These are phyloP conservation scores for Penaeus chinensis DNA, from an alignment of 1,140 invertebrate species.

Conservation along the genomic window DNA sequence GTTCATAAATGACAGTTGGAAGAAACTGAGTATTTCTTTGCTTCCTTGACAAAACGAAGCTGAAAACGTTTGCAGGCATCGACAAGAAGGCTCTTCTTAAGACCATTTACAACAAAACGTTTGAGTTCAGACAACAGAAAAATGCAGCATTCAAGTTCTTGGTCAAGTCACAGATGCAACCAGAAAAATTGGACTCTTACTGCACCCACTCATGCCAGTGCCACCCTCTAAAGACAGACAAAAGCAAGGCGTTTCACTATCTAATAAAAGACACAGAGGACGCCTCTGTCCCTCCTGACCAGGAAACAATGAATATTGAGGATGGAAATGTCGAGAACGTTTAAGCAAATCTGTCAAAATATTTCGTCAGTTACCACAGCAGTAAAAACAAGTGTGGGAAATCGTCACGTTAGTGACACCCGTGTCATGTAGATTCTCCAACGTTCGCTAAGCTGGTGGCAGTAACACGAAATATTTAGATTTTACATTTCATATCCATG, in stretches of 20 bases:
- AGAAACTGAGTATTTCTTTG: slow-evolving; percentile 2
- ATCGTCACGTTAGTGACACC: too few relatives aligned
- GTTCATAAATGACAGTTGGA: slow-evolving; percentile 28
- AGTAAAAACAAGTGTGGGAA: too few relatives aligned
- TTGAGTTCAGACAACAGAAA: not conserved
- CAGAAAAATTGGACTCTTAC: not conserved
- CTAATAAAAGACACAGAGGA: slow-evolving; percentile 23
- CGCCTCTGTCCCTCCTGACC: slow-evolving; percentile 1
- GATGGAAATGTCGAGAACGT: not conserved
- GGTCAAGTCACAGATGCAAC: slow-evolving; percentile 20
- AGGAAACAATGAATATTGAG: slow-evolving; percentile 16
- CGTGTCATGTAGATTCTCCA: too few relatives aligned
- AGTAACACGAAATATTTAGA: too few relatives aligned
- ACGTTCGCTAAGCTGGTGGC: too few relatives aligned
- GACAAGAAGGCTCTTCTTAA: not conserved
- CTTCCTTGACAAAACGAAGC: not conserved
- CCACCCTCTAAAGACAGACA: not conserved
- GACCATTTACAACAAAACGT: not conserved
- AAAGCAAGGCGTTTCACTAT: not conserved
- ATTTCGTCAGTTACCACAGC: too few relatives aligned
- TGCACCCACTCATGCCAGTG: too few relatives aligned
- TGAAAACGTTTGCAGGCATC: not conserved
- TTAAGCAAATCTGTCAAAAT: slow-evolving; percentile 13
- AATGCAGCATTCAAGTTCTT: slow-evolving; percentile 26
- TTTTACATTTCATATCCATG: too few relatives aligned